Conservation (phyloP, 2,113 vertebrate species). For the Psilopsiagon aymara region DNA sequence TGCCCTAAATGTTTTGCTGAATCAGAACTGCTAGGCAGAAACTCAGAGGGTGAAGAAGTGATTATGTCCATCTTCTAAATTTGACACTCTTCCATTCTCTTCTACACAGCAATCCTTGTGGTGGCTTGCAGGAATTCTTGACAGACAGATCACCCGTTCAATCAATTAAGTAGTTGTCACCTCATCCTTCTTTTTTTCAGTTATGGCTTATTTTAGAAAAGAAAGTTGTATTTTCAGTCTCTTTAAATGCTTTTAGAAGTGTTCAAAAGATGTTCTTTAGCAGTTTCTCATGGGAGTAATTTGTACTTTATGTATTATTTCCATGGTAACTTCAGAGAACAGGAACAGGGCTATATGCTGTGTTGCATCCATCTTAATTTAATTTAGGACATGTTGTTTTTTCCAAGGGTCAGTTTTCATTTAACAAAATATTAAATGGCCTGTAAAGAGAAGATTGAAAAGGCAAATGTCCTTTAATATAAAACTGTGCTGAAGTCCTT, state of each 20-base stretch:
- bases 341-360: not conserved
- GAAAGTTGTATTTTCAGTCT: constrained; percentile 15
- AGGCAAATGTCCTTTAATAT: not conserved
- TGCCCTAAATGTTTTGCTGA: not conserved
- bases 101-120: not conserved
- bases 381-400: constrained; percentile 4
- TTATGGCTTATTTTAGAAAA: not conserved
- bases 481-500: not conserved
- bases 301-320: constrained; percentile 50
- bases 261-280: constrained; percentile 16
- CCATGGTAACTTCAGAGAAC: constrained; percentile 50
- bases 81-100: not conserved
- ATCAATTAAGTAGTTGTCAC: not conserved
- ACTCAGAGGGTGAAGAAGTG: not conserved
- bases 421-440: constrained; percentile 29
- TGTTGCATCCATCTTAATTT: constrained; percentile 55
- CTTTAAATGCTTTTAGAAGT: constrained; percentile 36
- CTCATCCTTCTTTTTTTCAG: constrained; percentile 12
- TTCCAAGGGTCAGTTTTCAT: constrained; percentile 23
- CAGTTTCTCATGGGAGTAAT: not conserved
- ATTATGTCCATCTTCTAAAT: not conserved
- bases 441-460: constrained; percentile 65
- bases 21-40: not conserved
- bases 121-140: constrained; percentile 1
- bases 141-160: not conserved